Evolutionary conservation across 2,113 vertebrate genomes (phyloP).

Genomic region (Cisticola juncidis): DNA sequence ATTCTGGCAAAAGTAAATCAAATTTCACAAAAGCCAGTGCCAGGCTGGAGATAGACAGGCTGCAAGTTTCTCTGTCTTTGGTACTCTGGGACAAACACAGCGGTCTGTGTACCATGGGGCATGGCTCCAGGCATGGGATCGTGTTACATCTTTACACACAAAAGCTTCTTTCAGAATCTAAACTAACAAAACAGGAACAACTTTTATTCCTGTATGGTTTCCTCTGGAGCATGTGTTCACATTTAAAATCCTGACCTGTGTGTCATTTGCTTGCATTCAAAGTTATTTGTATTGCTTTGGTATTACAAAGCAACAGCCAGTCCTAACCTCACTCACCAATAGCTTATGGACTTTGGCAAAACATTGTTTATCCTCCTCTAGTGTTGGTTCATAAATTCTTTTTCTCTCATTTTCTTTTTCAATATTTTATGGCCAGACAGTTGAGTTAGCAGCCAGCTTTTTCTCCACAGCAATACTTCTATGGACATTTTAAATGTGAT

Average conservation of each 20-base stretch:
- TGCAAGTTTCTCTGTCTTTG: constrained; percentile 61
- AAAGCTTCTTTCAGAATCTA: constrained; percentile 81
- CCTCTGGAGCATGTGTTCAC: constrained; percentile 69
- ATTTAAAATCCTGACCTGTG: constrained; percentile 69
- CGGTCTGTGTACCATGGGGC: constrained; percentile 72
- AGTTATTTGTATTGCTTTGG: constrained; percentile 62
- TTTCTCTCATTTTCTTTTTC: not conserved
- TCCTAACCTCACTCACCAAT: not conserved
- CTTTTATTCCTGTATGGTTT: constrained; percentile 69
- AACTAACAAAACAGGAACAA: constrained; percentile 77
- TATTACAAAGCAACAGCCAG: constrained; percentile 39
- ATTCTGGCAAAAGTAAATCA: constrained; percentile 63
- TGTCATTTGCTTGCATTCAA: constrained; percentile 57
- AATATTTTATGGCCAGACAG: constrained; percentile 5
- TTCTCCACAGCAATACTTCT: not conserved
- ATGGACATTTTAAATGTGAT: constrained; percentile 14
- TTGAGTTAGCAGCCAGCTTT: constrained; percentile 22
- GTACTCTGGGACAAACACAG: constrained; percentile 71
- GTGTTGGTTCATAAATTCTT: not conserved
- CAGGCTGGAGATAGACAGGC: constrained; percentile 71
- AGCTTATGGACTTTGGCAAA: constrained; percentile 18
- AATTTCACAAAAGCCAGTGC: constrained; percentile 72
- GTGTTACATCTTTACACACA: constrained; percentile 78
- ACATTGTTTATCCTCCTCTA: not conserved
- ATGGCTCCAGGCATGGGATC: constrained; percentile 71